Conservation (phyloP, 1,140 invertebrate genomes). For the Pteromalus puparum region DNA sequence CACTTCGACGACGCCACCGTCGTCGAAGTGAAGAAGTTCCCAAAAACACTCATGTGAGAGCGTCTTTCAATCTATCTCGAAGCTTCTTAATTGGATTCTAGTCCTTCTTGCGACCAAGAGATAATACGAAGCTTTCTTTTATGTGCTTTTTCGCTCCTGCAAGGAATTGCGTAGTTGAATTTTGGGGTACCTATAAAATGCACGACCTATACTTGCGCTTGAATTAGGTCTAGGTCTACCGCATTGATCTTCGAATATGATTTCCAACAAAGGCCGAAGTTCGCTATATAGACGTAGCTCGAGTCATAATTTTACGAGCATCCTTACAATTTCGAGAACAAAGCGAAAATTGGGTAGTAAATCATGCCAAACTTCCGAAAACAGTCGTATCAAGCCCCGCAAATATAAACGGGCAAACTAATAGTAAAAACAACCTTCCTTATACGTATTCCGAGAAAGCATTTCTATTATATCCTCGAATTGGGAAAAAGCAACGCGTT, state of each 20-base stretch:
- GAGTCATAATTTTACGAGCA: neutral
- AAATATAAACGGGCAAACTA: neutral
- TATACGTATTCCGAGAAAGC: neutral
- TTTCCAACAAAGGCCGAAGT: neutral
- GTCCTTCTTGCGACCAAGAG: neutral
- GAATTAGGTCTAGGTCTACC: neutral
- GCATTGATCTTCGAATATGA: neutral
- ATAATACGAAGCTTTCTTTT: too few relatives aligned
- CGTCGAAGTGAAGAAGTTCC: too few relatives aligned
- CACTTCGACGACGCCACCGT: neutral
- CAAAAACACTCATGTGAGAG: neutral
- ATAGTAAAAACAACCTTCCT: neutral
- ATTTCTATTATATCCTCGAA: too few relatives aligned
- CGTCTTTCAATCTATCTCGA: conserved; percentile 17
- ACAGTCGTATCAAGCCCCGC: neutral
- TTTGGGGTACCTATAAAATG: too few relatives aligned
- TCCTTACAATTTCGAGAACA: neutral
- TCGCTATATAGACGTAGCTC: neutral
- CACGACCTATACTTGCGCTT: neutral
- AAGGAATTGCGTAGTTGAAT: too few relatives aligned
- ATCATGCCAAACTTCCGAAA: neutral
- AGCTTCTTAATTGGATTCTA: conserved; percentile 7
- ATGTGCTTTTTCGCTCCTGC: too few relatives aligned
- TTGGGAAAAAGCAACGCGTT: too few relatives aligned
- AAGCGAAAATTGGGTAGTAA: neutral